Conservation (phyloP, 2,113 vertebrate genomes). For the Atlantisia rogersi region DNA sequence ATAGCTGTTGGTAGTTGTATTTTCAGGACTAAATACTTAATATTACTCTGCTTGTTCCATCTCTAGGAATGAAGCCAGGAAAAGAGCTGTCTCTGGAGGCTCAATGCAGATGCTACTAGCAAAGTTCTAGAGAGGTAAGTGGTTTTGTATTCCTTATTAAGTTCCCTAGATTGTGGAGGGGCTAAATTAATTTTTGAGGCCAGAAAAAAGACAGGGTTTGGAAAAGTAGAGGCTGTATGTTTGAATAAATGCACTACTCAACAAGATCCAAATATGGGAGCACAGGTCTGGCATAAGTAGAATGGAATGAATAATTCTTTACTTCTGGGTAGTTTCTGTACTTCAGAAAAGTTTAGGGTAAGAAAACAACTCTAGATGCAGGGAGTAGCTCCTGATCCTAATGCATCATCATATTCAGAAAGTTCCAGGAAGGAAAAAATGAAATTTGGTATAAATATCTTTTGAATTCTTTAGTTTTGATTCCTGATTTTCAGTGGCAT, state of each 20-base stretch:
- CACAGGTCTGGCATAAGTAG: rapidly evolving
- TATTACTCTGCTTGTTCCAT: neutral
- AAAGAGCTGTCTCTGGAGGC: neutral
- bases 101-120: neutral
- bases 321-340: neutral
- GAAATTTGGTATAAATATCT: neutral
- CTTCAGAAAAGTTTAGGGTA: neutral
- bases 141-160: neutral
- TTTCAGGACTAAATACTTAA: neutral
- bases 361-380: neutral
- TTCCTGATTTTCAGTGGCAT: neutral
- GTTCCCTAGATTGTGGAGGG: neutral
- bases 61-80: neutral
- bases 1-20: neutral
- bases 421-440: neutral
- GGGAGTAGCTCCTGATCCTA: neutral
- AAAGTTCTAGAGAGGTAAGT: neutral
- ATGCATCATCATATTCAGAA: neutral
- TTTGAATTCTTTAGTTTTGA: neutral
- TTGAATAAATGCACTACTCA: neutral
- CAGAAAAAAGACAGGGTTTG: neutral
- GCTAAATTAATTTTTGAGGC: neutral
- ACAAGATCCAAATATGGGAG: neutral
- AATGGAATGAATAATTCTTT: neutral
- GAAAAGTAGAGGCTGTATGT: neutral